Conservation (phyloP, 2,113 vertebrate species). For the Eublepharis macularius region DNA sequence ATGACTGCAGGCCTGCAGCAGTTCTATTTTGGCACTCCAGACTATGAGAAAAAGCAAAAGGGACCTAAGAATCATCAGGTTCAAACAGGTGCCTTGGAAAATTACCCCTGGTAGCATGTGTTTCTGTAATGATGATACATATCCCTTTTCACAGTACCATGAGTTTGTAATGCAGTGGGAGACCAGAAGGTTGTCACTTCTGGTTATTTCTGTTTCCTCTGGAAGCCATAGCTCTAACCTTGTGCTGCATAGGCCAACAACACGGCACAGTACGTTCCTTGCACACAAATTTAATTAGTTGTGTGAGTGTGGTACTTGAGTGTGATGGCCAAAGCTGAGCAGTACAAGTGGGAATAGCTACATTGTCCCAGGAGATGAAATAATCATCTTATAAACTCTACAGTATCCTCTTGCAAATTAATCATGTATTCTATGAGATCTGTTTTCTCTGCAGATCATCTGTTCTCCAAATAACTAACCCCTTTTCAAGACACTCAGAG, state of each 20-base stretch:
- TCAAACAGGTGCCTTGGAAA: constrained; percentile 67
- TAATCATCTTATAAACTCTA: accelerated
- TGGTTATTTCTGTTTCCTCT: constrained; percentile 45
- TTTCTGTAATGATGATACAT: constrained; percentile 44
- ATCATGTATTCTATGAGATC: neutral
- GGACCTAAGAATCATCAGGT: constrained; percentile 62
- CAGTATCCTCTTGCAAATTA: neutral
- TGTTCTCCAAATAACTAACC: neutral
- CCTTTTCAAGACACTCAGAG: neutral
- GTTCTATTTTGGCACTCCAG: constrained; percentile 68
- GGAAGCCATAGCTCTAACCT: constrained; percentile 21
- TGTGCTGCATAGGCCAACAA: neutral
- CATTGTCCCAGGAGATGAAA: accelerated
- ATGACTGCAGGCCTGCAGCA: constrained; percentile 59
- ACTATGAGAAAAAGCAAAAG: constrained; percentile 55
- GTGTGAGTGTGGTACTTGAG: neutral
- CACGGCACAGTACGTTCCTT: neutral
- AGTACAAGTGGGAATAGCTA: neutral
- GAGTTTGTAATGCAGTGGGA: constrained; percentile 17
- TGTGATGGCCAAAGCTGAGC: neutral
- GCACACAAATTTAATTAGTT: constrained; percentile 6
- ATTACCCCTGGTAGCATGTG: constrained; percentile 53
- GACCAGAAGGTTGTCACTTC: constrained; percentile 58
- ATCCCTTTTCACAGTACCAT: constrained; percentile 31
- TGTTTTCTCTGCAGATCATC: neutral